Percentiles rank a stretch among this genome's conserved stretches.
phyloP scores from a whole-genome alignment of 2,888 invertebrate species.

The Eristalis intricaria region DNA sequence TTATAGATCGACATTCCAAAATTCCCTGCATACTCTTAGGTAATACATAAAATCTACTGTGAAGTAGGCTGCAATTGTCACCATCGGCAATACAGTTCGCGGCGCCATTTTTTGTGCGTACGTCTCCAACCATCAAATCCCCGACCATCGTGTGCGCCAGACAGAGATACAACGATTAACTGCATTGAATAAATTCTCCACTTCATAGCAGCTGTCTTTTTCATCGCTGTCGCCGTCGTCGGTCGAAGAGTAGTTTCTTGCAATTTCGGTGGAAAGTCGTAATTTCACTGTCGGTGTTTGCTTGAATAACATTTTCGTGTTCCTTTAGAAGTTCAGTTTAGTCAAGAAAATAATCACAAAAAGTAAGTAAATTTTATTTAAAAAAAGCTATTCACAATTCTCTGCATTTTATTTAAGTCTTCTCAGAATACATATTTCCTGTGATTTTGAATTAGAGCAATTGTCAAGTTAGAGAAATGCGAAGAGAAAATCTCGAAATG shows the following conservation, averaged over 20 bases:
- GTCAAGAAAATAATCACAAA: conserved; percentile 42
- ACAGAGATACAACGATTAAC: conserved; percentile 43
- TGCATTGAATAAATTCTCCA: conserved; percentile 46
- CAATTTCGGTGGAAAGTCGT: conserved; percentile 55
- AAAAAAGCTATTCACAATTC: not conserved
- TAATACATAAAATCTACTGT: not conserved
- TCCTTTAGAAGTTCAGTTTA: conserved; percentile 55
- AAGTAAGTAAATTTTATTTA: conserved; percentile 57
- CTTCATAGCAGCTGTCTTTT: conserved; percentile 21
- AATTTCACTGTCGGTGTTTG: conserved; percentile 66
- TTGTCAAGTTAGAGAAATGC: conserved; percentile 17
- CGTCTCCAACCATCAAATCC: not conserved
- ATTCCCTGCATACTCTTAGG: conserved; percentile 9
- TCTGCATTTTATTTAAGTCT: not conserved
- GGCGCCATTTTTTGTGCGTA: conserved; percentile 30
- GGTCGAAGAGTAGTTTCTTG: conserved; percentile 38
- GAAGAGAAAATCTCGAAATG: conserved; percentile 1
- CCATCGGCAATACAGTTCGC: conserved; percentile 28
- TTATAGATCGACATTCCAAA: not conserved
- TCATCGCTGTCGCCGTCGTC: conserved; percentile 18
- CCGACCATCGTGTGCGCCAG: not conserved
- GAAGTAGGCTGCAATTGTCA: conserved; percentile 22
- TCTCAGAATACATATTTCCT: conserved; percentile 1
- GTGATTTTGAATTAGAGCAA: conserved; percentile 17
- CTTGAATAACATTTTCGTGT: conserved; percentile 62